phyloP scores from a whole-genome alignment of 2,888 invertebrate species.

The Latrodectus elegans region DNA sequence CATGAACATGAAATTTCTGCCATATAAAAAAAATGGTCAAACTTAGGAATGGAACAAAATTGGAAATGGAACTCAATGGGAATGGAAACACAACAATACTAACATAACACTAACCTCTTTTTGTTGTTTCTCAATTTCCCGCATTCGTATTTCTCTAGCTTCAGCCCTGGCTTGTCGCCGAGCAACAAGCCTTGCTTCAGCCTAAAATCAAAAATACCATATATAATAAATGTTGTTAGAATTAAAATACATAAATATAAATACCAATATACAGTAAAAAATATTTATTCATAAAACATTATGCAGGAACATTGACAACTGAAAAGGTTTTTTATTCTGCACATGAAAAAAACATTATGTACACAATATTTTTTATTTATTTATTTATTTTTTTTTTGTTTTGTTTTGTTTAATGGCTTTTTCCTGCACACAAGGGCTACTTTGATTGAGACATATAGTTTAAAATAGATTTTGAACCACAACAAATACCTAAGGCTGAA shows the following conservation, averaged over 20 bases:
- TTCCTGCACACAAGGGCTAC: too few species aligned
- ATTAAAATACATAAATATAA: background rate
- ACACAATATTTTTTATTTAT: background rate
- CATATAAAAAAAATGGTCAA: background rate
- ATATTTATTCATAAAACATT: background rate
- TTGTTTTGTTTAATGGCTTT: too few species aligned
- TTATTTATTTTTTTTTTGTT: too few species aligned
- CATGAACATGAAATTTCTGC: too few species aligned
- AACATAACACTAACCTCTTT: constrained; percentile 79
- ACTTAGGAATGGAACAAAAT: too few species aligned
- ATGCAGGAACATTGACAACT: background rate
- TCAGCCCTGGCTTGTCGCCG: constrained; percentile 96
- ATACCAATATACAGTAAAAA: background rate
- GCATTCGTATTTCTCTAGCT: constrained; percentile 97
- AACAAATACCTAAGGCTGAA: too few species aligned
- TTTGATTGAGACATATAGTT: too few species aligned
- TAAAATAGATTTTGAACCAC: too few species aligned
- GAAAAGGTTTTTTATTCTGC: background rate
- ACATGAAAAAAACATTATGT: background rate
- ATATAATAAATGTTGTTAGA: background rate
- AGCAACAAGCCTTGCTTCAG: constrained; percentile 95
- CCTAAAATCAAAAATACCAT: constrained; percentile 79
- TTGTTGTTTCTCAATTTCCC: constrained; percentile 92
- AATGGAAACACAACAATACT: background rate
- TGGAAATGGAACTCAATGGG: too few species aligned